Base-by-base conservation (phyloP, 1,140 invertebrate species). In the Gonioctena quinquepunctata region DNA sequence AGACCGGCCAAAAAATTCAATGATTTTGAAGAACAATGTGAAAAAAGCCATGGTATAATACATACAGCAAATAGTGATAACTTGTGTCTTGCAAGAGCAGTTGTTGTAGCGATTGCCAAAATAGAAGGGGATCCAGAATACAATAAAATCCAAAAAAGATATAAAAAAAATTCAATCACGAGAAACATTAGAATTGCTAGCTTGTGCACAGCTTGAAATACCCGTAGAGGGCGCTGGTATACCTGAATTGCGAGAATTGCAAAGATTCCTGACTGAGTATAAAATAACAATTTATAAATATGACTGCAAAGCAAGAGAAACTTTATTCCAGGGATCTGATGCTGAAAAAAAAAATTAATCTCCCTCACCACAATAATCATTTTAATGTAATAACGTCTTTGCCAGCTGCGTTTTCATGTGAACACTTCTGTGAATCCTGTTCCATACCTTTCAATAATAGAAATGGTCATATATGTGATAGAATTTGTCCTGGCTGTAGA, bases 351-450 rank as follows among this genome's bases (percentile, higher is more conserved):
- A 23, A 13, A 7, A n/a, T 65, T 16, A 65, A 52, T 50, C 21
- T 65, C 7, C 8, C 23, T 5, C 27, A 22, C 18, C 63, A 65
- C 48, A 21, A 54, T 33, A 33, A 33, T 2, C 28, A 33, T 13
- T 33, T 11, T 13, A 33, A 33, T 33, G 21, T 18, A 42, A 63
- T 63, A 42, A 50, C 42, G 13, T 52, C 63, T 2, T 50, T 65
- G 25, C 49, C 63, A 11, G 63, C 63, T 13, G 28, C 63, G 5
- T 65, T 65, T 65, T 65, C 11, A 5, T 65, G 63, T 54, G 11
- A 11, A 22, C 23, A 65, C 26, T 52, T 50, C 18, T 65, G 63
- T 28, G 42, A 65, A 18, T 6, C 18, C 49, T 65, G 63, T 28
- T 42, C 49, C 22, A 6, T 23, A 4, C 63, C 42, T 6, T 65